phyloP scores from a whole-genome alignment of 2,797 vertebrate species.

The Erethizon dorsatum region DNA sequence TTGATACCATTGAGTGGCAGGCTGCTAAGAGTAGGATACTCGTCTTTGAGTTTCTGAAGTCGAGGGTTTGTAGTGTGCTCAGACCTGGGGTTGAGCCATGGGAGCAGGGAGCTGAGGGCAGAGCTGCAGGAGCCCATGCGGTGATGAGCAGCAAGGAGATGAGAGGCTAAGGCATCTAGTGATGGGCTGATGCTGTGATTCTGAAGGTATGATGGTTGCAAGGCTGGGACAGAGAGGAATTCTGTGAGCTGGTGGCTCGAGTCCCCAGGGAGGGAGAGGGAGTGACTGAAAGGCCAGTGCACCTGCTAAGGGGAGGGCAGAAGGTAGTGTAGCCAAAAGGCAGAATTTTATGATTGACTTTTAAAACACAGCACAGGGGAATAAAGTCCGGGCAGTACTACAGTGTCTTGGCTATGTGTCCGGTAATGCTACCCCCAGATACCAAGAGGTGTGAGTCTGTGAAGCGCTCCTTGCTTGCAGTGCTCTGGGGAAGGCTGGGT shows the following conservation, averaged over 20 bases:
- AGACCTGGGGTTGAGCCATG: not conserved
- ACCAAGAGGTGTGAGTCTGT: not conserved
- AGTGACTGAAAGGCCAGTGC: not conserved
- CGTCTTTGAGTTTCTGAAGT: not conserved
- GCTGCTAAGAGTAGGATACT: not conserved
- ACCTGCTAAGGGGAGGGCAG: not conserved
- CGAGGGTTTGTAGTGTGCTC: not conserved
- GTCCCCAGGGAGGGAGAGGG: not conserved
- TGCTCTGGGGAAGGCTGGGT: not conserved
- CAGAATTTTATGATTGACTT: not conserved
- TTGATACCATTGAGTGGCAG: not conserved
- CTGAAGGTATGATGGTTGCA: not conserved
- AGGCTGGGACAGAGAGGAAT: not conserved
- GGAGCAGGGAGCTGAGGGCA: not conserved
- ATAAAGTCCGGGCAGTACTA: not conserved
- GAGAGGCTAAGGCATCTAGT: not conserved
- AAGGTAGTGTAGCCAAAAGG: not conserved
- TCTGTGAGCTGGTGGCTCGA: not conserved
- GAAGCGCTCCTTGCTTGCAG: not conserved
- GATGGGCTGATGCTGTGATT: not conserved
- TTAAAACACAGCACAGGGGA: not conserved
- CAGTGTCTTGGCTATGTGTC: fast-evolving
- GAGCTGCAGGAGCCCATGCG: not conserved
- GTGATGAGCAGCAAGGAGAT: not conserved
- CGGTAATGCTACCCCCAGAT: not conserved